Conservation (phyloP, 2,113 vertebrate genomes). For the Gulo gulo region DNA sequence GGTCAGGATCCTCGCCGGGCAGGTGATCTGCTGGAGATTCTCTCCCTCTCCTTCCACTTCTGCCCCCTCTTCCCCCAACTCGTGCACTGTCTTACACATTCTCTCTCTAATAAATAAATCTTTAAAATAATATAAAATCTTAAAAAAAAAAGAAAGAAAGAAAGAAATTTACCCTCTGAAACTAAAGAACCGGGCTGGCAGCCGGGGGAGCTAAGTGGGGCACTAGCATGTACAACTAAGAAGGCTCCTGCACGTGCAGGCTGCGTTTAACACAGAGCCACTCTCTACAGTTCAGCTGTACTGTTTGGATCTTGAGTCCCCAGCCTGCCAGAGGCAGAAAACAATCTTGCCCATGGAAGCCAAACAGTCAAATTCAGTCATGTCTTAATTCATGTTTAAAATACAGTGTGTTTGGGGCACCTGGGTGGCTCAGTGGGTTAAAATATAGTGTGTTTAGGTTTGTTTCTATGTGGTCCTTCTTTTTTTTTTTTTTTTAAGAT, state of each 20-base stretch:
- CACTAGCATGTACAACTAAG: neutral
- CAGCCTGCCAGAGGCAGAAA: neutral
- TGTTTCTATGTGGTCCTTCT: neutral
- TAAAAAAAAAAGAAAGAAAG: neutral
- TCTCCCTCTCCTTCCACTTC: neutral
- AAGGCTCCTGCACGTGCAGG: too few relatives aligned
- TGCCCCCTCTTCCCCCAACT: neutral
- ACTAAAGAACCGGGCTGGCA: neutral
- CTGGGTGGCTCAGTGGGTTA: neutral
- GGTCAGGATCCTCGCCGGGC: neutral
- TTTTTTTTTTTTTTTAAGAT: neutral
- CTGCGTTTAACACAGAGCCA: neutral
- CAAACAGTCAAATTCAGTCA: neutral
- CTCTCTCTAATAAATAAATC: neutral
- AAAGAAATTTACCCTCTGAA: neutral
- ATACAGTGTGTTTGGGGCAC: neutral
- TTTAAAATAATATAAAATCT: neutral
- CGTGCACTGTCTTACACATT: neutral
- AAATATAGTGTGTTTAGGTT: neutral
- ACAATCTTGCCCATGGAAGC: neutral
- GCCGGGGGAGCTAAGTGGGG: neutral
- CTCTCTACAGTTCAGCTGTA: neutral
- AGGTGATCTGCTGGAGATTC: neutral
- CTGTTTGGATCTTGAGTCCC: neutral
- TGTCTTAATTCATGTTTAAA: neutral